Conservation (phyloP, 2,113 vertebrate genomes). For the Cyanocitta stelleri region DNA sequence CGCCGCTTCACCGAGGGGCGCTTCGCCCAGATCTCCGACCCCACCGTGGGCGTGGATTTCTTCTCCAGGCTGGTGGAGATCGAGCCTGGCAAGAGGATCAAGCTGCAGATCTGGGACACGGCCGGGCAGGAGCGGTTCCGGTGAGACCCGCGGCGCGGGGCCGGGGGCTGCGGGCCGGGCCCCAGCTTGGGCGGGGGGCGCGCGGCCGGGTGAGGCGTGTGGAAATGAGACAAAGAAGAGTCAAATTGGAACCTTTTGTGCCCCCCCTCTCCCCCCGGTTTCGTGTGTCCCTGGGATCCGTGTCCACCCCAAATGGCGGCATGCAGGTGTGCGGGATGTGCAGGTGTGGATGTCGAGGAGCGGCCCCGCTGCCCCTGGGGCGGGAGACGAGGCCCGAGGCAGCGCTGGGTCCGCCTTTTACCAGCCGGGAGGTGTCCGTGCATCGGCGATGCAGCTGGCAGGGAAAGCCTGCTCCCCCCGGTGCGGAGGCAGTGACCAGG, state of each 20-base stretch:
- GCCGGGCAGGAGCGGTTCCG: constrained; percentile 87
- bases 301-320: background rate
- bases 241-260: background rate
- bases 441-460: background rate
- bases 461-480: background rate
- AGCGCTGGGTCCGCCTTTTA: background rate
- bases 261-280: too few species aligned
- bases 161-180: constrained; percentile 78
- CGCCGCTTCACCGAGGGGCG: constrained; percentile 92
- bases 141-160: background rate
- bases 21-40: constrained; percentile 92
- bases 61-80: constrained; percentile 95
- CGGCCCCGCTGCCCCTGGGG: background rate
- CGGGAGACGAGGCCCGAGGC: background rate
- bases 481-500: background rate
- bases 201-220: background rate
- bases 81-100: constrained; percentile 91
- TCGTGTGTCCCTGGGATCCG: background rate
- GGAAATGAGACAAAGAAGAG: background rate
- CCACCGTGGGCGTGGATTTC: constrained; percentile 94
- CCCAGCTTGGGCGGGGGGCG: constrained; percentile 53
- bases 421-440: background rate
- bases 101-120: constrained; percentile 96
- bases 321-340: background rate
- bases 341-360: background rate